Evolutionary conservation across 2,888 invertebrate genomes (phyloP), one percentile per base, ranked within the genome.

Genomic region (Cyaniris semiargus): DNA sequence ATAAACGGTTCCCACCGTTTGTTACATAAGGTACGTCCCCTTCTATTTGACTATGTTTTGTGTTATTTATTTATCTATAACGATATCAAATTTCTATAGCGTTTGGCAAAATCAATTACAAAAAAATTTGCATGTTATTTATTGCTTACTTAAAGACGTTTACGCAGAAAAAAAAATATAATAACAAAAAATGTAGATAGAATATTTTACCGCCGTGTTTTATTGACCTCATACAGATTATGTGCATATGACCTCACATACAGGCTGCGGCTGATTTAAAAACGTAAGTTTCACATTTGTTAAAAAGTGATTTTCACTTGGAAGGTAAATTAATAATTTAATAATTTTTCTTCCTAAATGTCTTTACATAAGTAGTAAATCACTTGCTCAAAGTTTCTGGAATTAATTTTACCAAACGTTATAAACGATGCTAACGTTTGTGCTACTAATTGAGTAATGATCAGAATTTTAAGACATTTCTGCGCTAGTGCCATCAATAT

Each of bases 1-100:
- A 91, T 91, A 91, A 90, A 91, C 89, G 93, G 93, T 93, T 89
- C 86, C 86, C 88, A 90, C 91, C 93, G 92, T 93, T 90, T 90
- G 91, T 91, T 90, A 83, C 84, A 86, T 87, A 91, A 94, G 94
- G 94, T 94, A 94, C 93, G 94, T 93, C 85, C 87, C 89, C 89
- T 92, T 92, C 85, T 86, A 86, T 87, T 87, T 72, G 87, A 83
- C 84, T 85, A 87, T 89, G 85, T 88, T 91, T 91, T 92, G 90
- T 92, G 91, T 90, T 89, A 88, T 85, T 82, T 89, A 86, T 89
- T 84, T 88, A 86, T 84, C 86, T 87, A 86, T 87, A 84, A 88
- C 88, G 83, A 83, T 80, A 82, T 18, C 53, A 18, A 53, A 18
- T 53, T 15, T 53, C 53, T 18, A 18, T 53, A 53, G 18, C 18